A percentile compares a stretch with the other conserved stretches of the same genome.
phyloP scores from a whole-genome alignment of 2,888 invertebrate genomes.

The Dioctria linearis region DNA sequence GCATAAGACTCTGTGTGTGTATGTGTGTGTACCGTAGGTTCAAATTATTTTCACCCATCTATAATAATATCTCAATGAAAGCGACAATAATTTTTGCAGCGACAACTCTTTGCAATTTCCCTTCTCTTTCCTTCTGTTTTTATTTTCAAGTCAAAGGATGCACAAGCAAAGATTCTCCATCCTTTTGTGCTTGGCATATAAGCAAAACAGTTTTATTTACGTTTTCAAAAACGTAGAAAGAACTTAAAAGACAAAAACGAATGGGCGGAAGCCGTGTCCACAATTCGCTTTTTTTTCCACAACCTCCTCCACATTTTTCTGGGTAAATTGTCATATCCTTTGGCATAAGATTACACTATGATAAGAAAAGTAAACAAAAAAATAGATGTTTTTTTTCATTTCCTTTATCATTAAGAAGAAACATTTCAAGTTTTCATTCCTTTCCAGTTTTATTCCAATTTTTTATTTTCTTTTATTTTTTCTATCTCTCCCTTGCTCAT shows the following conservation, averaged over 20 bases:
- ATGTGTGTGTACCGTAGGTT: too few relatives aligned
- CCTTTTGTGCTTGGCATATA: not conserved
- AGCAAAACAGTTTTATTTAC: not conserved
- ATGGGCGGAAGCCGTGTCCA: slow-evolving; percentile 32
- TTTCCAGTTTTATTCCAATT: not conserved
- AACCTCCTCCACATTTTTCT: not conserved
- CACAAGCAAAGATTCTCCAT: not conserved
- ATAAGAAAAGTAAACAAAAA: slow-evolving; percentile 56
- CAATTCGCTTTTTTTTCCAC: not conserved
- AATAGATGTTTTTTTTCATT: not conserved
- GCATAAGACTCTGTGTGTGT: too few relatives aligned
- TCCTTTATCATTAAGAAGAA: slow-evolving; percentile 32
- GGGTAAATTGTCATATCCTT: slow-evolving; percentile 48
- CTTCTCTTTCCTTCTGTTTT: too few relatives aligned
- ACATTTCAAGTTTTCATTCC: slow-evolving; percentile 43
- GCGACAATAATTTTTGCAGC: too few relatives aligned
- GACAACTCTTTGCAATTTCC: too few relatives aligned
- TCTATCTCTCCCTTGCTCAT: not conserved
- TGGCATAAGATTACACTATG: slow-evolving; percentile 55
- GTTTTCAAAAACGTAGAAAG: not conserved
- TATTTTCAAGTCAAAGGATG: too few relatives aligned
- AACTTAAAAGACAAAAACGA: not conserved
- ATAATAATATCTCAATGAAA: too few relatives aligned
- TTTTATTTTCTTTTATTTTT: not conserved
- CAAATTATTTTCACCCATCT: too few relatives aligned